Conservation (phyloP, 2,113 vertebrate genomes). For the Mastomys natalensis region DNA sequence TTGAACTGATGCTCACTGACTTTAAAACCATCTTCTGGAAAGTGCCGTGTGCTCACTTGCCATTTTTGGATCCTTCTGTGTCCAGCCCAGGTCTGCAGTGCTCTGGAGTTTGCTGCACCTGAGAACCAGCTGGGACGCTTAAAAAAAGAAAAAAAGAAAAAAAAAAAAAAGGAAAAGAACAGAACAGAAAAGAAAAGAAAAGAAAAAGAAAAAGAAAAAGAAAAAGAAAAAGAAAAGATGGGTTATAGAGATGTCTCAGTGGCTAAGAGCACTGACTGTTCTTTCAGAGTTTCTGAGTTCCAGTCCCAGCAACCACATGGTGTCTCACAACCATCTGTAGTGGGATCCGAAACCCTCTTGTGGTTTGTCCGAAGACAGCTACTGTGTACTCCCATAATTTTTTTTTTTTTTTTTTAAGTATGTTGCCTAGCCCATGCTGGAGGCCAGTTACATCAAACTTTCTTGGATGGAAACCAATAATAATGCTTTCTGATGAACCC, state of each 20-base stretch:
- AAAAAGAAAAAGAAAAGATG: not conserved
- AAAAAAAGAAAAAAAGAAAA: not conserved
- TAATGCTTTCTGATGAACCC: not conserved
- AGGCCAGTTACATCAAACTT: not conserved
- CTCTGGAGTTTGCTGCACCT: not conserved
- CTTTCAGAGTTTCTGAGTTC: too few species aligned
- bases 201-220: too few species aligned
- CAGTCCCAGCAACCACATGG: too few species aligned
- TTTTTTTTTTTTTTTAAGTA: too few species aligned
- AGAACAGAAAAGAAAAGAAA: too few species aligned
- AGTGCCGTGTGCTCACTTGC: not conserved
- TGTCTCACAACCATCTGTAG: too few species aligned
- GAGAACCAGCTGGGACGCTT: not conserved
- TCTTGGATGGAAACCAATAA: not conserved
- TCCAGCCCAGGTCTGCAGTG: not conserved
- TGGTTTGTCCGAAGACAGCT: too few species aligned
- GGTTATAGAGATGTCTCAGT: too few species aligned
- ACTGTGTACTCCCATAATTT: too few species aligned
- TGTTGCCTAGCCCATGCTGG: not conserved
- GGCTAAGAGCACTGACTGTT: too few species aligned
- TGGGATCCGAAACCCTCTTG: too few species aligned
- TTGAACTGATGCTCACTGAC: constrained; percentile 34
- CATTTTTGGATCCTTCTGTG: not conserved
- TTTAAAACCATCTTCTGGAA: not conserved
- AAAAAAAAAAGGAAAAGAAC: not conserved